A percentile compares a stretch with the other conserved stretches of the same genome.
Evolutionary conservation across 2,888 invertebrate species (phyloP).

Genomic region (Anagyrus pseudococci): DNA sequence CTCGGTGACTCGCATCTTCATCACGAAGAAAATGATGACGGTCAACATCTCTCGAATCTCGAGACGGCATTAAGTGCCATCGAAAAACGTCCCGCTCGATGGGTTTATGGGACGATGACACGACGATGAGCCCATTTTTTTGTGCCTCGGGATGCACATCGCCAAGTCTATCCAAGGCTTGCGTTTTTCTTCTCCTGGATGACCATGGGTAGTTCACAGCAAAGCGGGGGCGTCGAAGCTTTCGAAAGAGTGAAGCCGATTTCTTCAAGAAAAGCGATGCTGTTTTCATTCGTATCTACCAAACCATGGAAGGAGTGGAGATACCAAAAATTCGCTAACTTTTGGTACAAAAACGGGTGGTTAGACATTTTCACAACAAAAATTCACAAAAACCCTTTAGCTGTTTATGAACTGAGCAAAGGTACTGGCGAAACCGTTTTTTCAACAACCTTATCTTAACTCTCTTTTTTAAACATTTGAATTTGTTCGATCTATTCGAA

Average conservation of each 20-base stretch:
- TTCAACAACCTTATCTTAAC: too few relatives aligned
- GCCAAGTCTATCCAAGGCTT: background rate
- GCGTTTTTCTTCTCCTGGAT: background rate
- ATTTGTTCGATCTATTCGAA: too few relatives aligned
- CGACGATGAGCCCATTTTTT: too few relatives aligned
- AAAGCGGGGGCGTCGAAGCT: background rate
- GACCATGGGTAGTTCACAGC: background rate
- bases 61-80: constrained; percentile 42
- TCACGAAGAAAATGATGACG: background rate
- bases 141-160: background rate
- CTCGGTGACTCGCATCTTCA: background rate
- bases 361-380: too few relatives aligned
- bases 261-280: background rate
- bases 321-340: background rate
- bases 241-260: background rate
- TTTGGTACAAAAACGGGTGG: background rate
- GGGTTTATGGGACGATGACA: too few relatives aligned
- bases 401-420: too few relatives aligned
- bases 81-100: constrained; percentile 10
- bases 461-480: too few relatives aligned
- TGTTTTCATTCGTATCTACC: background rate
- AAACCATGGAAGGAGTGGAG: background rate
- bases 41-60: constrained; percentile 32
- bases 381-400: too few relatives aligned
- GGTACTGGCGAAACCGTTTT: too few relatives aligned